These are phyloP conservation scores for Dufourea novaeangliae DNA, from an alignment of 1,140 invertebrate species.

Conservation along the genomic window DNA sequence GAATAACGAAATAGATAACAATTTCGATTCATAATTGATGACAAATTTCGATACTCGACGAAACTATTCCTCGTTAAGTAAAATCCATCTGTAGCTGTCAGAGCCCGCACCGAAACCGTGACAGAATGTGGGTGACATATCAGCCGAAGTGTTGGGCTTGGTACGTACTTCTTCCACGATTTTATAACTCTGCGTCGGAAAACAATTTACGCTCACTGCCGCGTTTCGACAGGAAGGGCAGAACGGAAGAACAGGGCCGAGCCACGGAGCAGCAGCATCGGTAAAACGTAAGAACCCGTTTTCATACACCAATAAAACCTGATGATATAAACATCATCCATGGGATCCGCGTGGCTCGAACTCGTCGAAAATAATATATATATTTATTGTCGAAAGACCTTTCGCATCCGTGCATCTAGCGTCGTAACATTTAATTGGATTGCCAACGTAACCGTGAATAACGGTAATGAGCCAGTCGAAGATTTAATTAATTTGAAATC, in stretches of 20 bases:
- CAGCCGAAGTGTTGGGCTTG: no score
- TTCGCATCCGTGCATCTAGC: neutral
- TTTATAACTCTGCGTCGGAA: slow-evolving; percentile 25
- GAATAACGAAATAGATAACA: no score
- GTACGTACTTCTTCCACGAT: neutral
- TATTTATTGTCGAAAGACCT: no score
- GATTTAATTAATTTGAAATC: slow-evolving; percentile 39
- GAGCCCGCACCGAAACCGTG: no score
- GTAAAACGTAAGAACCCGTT: slow-evolving; percentile 4
- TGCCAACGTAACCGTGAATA: neutral
- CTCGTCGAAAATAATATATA: slow-evolving; percentile 5
- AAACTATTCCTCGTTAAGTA: no score
- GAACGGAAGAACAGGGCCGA: neutral
- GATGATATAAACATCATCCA: neutral
- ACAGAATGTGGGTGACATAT: no score
- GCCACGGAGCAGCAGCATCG: neutral
- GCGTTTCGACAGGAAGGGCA: neutral
- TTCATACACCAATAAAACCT: slow-evolving; percentile 21
- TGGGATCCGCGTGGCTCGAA: slow-evolving; percentile 1
- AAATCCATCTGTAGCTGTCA: no score
- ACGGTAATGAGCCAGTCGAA: slow-evolving; percentile 3
- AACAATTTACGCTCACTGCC: slow-evolving; percentile 17
- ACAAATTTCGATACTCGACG: no score
- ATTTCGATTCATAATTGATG: no score
- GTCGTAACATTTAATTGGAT: neutral